Evolutionary conservation across 2,113 vertebrate species (phyloP).

Genomic region (Dipodomys spectabilis): DNA sequence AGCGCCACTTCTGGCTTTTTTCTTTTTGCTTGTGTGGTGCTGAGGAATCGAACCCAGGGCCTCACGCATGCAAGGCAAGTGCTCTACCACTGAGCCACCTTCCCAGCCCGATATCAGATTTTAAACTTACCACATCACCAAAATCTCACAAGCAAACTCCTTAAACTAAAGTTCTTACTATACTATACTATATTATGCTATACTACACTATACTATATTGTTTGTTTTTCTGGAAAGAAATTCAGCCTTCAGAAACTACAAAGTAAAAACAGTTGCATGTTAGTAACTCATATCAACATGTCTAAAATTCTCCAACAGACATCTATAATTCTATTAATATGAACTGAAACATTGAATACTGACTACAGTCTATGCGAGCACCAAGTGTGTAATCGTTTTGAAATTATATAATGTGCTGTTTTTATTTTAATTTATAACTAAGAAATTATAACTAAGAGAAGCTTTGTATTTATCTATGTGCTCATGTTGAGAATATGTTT

Average conservation of each 20-base stretch:
- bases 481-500: constrained; percentile 17
- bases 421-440: constrained; percentile 33
- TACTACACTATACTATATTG: not conserved
- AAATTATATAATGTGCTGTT: not conserved
- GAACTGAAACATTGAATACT: not conserved
- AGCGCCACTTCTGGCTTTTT: no score
- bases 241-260: not conserved
- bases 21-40: no score
- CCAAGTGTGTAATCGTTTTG: not conserved
- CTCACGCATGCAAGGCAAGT: no score
- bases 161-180: constrained; percentile 15
- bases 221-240: not conserved
- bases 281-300: not conserved
- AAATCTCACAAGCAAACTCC: not conserved
- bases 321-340: constrained; percentile 14
- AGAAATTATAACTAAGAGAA: constrained; percentile 32
- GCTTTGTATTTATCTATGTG: not conserved
- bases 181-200: not conserved
- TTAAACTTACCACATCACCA: not conserved
- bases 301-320: constrained; percentile 4
- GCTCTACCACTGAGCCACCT: no score
- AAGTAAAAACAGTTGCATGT: not conserved
- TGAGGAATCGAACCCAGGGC: no score
- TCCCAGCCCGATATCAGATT: not conserved
- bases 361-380: not conserved